Conservation (phyloP, 2,888 invertebrate genomes). For the Ophion ellenae region DNA sequence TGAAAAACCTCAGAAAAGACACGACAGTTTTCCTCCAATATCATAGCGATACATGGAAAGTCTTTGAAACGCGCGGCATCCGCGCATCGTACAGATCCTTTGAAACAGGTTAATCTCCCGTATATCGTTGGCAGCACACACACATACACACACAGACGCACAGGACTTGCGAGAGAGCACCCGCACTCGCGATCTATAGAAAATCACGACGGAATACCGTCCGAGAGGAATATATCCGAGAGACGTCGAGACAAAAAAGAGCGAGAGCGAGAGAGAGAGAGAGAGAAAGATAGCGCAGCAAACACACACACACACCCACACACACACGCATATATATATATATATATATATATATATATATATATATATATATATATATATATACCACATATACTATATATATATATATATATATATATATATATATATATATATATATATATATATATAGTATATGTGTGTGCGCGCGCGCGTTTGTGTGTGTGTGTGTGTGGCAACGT, state of each 20-base stretch:
- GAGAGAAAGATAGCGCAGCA: constrained; percentile 15
- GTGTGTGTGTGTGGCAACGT: neutral
- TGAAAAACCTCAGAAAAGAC: no score
- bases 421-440: neutral
- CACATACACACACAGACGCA: neutral
- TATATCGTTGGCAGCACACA: constrained; percentile 62
- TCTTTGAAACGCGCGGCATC: neutral
- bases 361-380: neutral
- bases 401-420: no score
- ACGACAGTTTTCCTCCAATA: neutral
- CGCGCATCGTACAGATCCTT: constrained; percentile 50
- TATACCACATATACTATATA: no score
- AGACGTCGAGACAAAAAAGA: neutral
- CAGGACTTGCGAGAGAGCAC: constrained; percentile 35
- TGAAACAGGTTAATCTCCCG: constrained; percentile 79
- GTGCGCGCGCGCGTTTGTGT: no score
- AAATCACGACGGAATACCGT: constrained; percentile 56
- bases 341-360: no score
- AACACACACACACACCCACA: neutral
- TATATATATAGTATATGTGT: neutral
- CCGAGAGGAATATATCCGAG: constrained; percentile 48
- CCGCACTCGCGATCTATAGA: constrained; percentile 39
- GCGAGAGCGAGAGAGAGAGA: constrained; percentile 14
- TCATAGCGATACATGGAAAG: neutral
- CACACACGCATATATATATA: no score